phyloP scores from a whole-genome alignment of 2,888 invertebrate genomes.

The Miltochrista miniata region DNA sequence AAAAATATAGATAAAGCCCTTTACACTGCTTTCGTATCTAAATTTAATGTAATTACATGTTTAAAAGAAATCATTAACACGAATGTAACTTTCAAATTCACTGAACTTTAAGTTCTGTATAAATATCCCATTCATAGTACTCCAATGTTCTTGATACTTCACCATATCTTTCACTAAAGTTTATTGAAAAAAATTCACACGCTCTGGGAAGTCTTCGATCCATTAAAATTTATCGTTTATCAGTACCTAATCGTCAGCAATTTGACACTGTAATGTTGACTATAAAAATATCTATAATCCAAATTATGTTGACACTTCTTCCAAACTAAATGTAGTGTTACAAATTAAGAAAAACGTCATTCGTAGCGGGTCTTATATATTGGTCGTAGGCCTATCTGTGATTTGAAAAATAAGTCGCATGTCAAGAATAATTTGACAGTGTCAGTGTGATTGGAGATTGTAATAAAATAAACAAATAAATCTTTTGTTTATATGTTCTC shows the following conservation, averaged over 20 bases:
- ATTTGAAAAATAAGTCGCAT: slow-evolving; percentile 48
- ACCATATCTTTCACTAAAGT: slow-evolving; percentile 13
- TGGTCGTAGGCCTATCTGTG: slow-evolving; percentile 37
- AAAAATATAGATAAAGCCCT: too few species aligned
- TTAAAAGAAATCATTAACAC: too few species aligned
- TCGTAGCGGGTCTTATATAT: slow-evolving; percentile 3
- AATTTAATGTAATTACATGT: too few species aligned
- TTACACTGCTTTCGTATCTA: too few species aligned
- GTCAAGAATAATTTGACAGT: slow-evolving; percentile 51
- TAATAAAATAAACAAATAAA: slow-evolving; percentile 48
- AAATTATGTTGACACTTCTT: slow-evolving; percentile 11
- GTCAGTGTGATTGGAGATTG: slow-evolving; percentile 45
- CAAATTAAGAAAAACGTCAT: neutral
- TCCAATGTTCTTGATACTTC: too few species aligned
- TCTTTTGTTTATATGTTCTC: slow-evolving; percentile 50
- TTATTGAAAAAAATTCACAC: slow-evolving; percentile 40
- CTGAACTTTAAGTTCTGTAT: too few species aligned
- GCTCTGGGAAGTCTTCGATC: slow-evolving; percentile 27
- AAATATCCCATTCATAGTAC: too few species aligned
- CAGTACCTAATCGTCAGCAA: slow-evolving; percentile 53
- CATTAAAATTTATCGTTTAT: slow-evolving; percentile 51
- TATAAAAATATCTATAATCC: slow-evolving; percentile 25
- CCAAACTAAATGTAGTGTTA: neutral
- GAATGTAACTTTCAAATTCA: too few species aligned
- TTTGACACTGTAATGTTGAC: slow-evolving; percentile 49